phyloP scores from a whole-genome alignment of 2,888 invertebrate species.

The Dichetophora obliterata region DNA sequence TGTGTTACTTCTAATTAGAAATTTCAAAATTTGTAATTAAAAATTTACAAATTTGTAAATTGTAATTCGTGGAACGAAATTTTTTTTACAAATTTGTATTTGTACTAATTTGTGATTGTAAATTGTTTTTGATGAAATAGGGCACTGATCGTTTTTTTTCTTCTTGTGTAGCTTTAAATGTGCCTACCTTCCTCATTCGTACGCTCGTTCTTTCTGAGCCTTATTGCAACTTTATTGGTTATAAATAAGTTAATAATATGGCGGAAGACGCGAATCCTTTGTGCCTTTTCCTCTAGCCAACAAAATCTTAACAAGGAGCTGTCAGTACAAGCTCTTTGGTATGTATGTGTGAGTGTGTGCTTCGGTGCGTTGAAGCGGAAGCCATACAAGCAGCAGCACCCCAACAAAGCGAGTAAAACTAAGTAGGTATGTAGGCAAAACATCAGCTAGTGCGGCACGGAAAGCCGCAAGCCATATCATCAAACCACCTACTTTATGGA shows the following conservation, averaged over 20 bases:
- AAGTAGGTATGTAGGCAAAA: neutral
- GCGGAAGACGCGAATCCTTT: conserved; percentile 50
- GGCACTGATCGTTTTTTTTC: too few species aligned
- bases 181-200: conserved; percentile 6
- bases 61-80: too few species aligned
- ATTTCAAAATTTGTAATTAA: too few species aligned
- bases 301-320: conserved; percentile 57
- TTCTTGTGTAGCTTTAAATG: neutral
- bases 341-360: conserved; percentile 3
- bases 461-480: conserved; percentile 60
- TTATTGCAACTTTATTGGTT: conserved; percentile 65
- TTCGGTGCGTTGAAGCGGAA: conserved; percentile 7
- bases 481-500: conserved; percentile 65
- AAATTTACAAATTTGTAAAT: too few species aligned
- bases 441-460: neutral
- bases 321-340: conserved; percentile 6
- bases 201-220: conserved; percentile 29
- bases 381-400: conserved; percentile 22
- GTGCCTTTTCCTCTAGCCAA: conserved; percentile 33
- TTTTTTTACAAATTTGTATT: too few species aligned
- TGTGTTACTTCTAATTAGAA: too few species aligned
- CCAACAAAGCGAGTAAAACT: conserved; percentile 24
- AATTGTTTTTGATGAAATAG: too few species aligned
- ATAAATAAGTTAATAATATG: conserved; percentile 67
- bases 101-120: too few species aligned